phyloP scores from a whole-genome alignment of 1,140 invertebrate species.

The Drosophila biarmipes region DNA sequence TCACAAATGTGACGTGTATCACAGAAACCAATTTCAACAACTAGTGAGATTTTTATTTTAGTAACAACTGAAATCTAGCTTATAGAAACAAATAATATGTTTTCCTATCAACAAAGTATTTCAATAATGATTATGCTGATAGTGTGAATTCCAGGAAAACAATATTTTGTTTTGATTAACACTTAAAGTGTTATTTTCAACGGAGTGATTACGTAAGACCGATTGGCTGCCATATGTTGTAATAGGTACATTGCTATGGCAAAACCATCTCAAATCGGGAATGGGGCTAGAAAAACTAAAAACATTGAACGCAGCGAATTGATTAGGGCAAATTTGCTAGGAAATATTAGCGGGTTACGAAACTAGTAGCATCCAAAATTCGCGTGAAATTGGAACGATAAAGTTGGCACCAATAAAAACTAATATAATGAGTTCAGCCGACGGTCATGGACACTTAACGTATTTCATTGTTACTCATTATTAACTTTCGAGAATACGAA shows the following conservation, averaged over 20 bases:
- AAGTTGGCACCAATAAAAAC: not conserved
- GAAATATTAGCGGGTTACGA: slow-evolving; percentile 14
- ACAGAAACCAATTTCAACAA: no score
- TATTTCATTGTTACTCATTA: not conserved
- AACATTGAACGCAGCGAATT: slow-evolving; percentile 10
- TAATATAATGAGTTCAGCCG: slow-evolving; percentile 6
- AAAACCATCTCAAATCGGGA: slow-evolving; percentile 6
- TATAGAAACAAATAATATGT: not conserved
- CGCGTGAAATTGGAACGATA: slow-evolving; percentile 13
- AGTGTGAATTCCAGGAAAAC: slow-evolving; percentile 2
- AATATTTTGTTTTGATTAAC: slow-evolving; percentile 19
- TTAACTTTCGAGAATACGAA: not conserved
- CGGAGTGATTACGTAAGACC: slow-evolving; percentile 20
- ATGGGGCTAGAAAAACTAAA: not conserved
- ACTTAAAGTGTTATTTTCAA: slow-evolving; percentile 22
- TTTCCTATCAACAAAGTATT: slow-evolving; percentile 9
- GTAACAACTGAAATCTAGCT: not conserved
- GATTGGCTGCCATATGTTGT: slow-evolving; percentile 14
- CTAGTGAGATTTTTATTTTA: no score
- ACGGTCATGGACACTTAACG: slow-evolving; percentile 12
- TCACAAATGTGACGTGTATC: no score
- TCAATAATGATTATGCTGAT: slow-evolving; percentile 8
- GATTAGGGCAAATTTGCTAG: not conserved
- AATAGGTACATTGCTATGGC: slow-evolving; percentile 13
- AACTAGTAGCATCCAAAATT: slow-evolving; percentile 20